phyloP scores from a whole-genome alignment of 2,888 invertebrate species.

The Hermaeophaga mercurialis region DNA sequence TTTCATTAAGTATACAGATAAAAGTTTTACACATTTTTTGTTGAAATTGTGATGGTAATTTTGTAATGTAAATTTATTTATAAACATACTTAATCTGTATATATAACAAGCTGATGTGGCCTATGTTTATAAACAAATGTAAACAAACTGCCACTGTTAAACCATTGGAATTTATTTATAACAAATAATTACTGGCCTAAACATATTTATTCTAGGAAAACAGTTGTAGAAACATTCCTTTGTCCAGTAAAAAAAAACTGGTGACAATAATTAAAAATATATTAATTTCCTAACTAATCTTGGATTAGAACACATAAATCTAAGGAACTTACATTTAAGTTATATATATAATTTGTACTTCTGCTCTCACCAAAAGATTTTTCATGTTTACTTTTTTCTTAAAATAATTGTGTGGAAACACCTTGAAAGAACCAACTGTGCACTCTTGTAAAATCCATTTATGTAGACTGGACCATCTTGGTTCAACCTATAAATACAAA shows the following conservation, averaged over 20 bases:
- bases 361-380: slow-evolving; percentile 56
- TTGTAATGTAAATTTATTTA: too few species aligned
- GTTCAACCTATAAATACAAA: neutral
- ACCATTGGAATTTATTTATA: too few species aligned
- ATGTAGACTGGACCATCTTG: neutral
- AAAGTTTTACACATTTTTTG: too few species aligned
- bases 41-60: too few species aligned
- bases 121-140: too few species aligned
- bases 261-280: neutral
- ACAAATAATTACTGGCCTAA: neutral
- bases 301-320: slow-evolving; percentile 14
- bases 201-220: neutral
- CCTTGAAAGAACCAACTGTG: neutral
- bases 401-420: slow-evolving; percentile 14
- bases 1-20: too few species aligned
- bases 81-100: too few species aligned
- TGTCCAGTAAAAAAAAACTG: slow-evolving; percentile 13
- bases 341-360: slow-evolving; percentile 53
- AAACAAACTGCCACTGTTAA: too few species aligned
- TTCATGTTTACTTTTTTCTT: slow-evolving; percentile 21
- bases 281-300: slow-evolving; percentile 5
- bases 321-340: slow-evolving; percentile 13
- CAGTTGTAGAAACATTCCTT: slow-evolving; percentile 3
- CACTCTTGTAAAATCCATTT: slow-evolving; percentile 1
- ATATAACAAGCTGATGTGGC: too few species aligned